Evolutionary conservation across 2,888 invertebrate genomes (phyloP).

Genomic region (Saturnia japonica): DNA sequence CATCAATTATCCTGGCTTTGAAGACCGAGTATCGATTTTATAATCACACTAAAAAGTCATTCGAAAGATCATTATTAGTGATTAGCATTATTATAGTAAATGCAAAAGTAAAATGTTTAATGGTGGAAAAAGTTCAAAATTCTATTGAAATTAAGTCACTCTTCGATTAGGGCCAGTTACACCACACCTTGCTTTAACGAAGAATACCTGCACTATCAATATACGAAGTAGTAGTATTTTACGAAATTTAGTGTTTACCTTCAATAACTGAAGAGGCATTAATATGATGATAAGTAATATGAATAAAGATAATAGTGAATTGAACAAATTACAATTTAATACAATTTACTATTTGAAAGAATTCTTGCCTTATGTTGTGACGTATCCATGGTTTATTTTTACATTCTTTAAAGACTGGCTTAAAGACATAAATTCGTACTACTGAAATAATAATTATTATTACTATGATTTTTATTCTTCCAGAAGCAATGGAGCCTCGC

Average conservation of each 20-base stretch:
- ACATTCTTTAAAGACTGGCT: too few species aligned
- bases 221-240: not conserved
- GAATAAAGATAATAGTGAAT: not conserved
- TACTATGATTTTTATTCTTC: not conserved
- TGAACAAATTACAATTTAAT: too few species aligned
- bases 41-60: not conserved
- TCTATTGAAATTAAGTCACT: not conserved
- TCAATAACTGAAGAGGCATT: not conserved
- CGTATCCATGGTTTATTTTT: too few species aligned
- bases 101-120: not conserved
- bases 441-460: not conserved
- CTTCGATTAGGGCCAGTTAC: not conserved
- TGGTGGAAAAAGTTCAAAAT: not conserved
- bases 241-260: not conserved
- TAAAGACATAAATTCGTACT: too few species aligned
- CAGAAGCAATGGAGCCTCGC: not conserved
- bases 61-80: not conserved
- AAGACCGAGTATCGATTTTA: too few species aligned
- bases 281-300: not conserved
- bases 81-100: not conserved
- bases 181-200: not conserved
- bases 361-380: too few species aligned
- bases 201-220: not conserved
- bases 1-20: too few species aligned
- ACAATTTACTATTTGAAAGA: too few species aligned